A percentile compares a stretch with the other conserved stretches of the same genome.
Conservation (phyloP, 2,888 invertebrate genomes). For the Plemyria rubiginata region DNA sequence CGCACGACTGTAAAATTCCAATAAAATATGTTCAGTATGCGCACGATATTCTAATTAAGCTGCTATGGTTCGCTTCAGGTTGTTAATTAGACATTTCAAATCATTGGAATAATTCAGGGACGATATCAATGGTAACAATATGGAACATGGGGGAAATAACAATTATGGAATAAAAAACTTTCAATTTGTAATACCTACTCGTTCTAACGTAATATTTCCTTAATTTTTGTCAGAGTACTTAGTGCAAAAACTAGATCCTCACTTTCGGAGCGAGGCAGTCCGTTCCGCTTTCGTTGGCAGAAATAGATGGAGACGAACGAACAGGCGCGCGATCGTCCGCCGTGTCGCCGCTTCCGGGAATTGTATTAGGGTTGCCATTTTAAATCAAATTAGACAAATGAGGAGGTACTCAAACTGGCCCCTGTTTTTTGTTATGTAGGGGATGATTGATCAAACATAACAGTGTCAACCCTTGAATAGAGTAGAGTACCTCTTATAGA, state of each 20-base stretch:
- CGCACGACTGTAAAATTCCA: not conserved
- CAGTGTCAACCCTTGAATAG: no score
- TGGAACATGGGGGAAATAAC: no score
- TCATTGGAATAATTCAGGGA: not conserved
- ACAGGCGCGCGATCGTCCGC: slow-evolving; percentile 58
- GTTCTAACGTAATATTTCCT: not conserved
- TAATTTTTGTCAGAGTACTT: not conserved
- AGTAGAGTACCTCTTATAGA: no score
- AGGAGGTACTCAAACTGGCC: not conserved
- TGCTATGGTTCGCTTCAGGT: not conserved
- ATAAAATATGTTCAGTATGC: not conserved
- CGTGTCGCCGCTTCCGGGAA: slow-evolving; percentile 76
- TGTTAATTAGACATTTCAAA: not conserved
- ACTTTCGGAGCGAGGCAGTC: slow-evolving; percentile 46
- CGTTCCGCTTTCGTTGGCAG: slow-evolving; percentile 79
- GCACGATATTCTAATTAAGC: not conserved
- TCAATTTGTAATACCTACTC: no score
- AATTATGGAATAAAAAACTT: no score
- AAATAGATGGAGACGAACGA: slow-evolving; percentile 69
- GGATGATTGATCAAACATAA: no score
- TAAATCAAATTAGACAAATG: not conserved
- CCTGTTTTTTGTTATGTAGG: not conserved
- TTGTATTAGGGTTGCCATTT: slow-evolving; percentile 47
- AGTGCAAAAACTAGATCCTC: slow-evolving; percentile 35
- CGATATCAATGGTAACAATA: not conserved